Evolutionary conservation across 2,797 vertebrate genomes (phyloP).

Genomic region (Carduelis carduelis): DNA sequence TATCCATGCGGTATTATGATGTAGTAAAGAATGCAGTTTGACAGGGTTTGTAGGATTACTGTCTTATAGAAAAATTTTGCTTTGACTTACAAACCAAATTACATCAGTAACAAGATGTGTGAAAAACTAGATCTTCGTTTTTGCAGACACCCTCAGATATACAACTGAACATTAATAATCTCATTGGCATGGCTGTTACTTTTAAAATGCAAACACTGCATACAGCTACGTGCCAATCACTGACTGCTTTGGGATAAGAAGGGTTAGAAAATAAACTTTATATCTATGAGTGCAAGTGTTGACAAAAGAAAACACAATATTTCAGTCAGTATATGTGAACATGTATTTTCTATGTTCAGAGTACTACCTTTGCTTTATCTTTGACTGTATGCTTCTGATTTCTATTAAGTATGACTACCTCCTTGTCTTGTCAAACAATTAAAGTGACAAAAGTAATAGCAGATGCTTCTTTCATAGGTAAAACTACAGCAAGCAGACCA

Average conservation of each 20-base stretch:
- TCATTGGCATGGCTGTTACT: neutral
- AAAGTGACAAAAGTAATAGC: constrained; percentile 58
- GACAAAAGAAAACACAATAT: neutral
- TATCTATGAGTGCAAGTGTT: neutral
- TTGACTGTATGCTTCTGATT: constrained; percentile 29
- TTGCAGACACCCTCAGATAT: neutral
- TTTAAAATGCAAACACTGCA: neutral
- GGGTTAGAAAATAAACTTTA: neutral
- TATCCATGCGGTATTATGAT: neutral
- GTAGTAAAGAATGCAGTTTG: neutral
- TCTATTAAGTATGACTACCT: constrained; percentile 49
- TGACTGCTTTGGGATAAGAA: neutral
- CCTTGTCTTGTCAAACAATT: constrained; percentile 57
- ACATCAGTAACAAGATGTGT: neutral
- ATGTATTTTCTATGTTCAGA: neutral
- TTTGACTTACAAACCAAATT: neutral
- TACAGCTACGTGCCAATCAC: neutral
- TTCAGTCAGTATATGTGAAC: neutral
- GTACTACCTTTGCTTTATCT: neutral
- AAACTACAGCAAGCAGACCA: neutral
- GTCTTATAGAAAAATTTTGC: neutral
- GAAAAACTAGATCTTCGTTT: neutral
- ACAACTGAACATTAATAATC: neutral
- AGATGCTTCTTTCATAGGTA: constrained; percentile 49
- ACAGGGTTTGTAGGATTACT: neutral